Percentiles rank a stretch among this genome's conserved stretches.
phyloP scores from a whole-genome alignment of 2,797 vertebrate species.

The Alosa sapidissima region DNA sequence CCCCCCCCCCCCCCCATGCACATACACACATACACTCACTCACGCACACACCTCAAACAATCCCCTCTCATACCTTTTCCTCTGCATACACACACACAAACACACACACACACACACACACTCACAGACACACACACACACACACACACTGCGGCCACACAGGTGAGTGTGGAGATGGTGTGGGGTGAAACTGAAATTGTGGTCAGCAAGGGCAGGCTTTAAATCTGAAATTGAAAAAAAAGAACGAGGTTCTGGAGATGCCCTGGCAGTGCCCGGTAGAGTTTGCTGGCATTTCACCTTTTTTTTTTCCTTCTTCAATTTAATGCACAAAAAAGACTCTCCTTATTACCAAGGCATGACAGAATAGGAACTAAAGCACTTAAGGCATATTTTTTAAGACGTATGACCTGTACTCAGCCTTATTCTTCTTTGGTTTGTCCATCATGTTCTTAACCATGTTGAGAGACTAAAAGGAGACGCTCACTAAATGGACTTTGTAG shows the following conservation, averaged over 20 bases:
- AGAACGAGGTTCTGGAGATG: not conserved
- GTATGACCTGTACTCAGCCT: not conserved
- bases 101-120: slow-evolving; percentile 18
- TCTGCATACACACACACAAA: not conserved
- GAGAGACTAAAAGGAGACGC: not conserved
- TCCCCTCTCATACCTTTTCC: not conserved
- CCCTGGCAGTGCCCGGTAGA: not conserved
- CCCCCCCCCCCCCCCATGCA: slow-evolving; percentile 33
- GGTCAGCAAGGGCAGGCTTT: slow-evolving; percentile 59
- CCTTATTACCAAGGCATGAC: not conserved
- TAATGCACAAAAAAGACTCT: not conserved
- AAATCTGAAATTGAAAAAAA: not conserved
- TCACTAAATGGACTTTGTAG: not conserved
- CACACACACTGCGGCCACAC: slow-evolving; percentile 57
- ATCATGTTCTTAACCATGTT: not conserved
- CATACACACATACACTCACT: slow-evolving; percentile 3
- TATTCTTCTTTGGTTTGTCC: not conserved
- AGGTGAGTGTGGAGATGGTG: slow-evolving; percentile 19
- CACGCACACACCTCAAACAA: not conserved
- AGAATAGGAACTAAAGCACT: not conserved
- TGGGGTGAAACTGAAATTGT: slow-evolving; percentile 53
- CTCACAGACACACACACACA: slow-evolving; percentile 7
- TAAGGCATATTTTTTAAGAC: not conserved
- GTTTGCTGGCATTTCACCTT: not conserved
- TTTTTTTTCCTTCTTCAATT: not conserved